Conservation (phyloP, 1,140 invertebrate species). For the Drosophila simulans region DNA sequence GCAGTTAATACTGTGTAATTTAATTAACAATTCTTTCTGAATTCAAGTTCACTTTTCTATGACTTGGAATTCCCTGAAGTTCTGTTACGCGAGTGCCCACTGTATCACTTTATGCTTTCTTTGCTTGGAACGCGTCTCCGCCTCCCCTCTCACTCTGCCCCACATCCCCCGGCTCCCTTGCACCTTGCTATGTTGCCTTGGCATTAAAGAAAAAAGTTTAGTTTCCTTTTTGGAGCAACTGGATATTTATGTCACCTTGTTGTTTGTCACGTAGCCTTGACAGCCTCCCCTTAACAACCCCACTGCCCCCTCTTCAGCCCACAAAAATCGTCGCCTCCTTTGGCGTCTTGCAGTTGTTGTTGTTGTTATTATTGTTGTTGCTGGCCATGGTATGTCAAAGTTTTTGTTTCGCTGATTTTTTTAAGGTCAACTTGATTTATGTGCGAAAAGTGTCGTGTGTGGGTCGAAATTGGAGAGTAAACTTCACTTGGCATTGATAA, state of each 20-base stretch:
- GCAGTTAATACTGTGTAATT: no score
- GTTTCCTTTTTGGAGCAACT: constrained; percentile 75
- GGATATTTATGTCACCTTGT: constrained; percentile 81
- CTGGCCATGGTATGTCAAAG: constrained; percentile 64
- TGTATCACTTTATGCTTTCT: constrained; percentile 38
- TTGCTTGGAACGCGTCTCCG: constrained; percentile 38
- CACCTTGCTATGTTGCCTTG: constrained; percentile 47
- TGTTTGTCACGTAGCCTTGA: constrained; percentile 64
- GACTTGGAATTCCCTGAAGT: no score
- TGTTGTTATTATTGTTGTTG: constrained; percentile 9
- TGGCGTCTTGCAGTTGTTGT: constrained; percentile 8
- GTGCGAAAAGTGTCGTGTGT: constrained; percentile 59
- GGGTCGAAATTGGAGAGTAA: constrained; percentile 27
- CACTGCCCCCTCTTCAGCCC: not conserved
- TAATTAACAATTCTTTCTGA: no score
- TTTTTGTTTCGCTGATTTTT: constrained; percentile 42
- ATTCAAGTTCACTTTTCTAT: not conserved
- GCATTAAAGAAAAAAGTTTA: constrained; percentile 45
- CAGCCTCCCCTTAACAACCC: constrained; percentile 17
- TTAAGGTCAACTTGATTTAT: constrained; percentile 80
- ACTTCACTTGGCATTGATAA: constrained; percentile 59
- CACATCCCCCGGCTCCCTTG: not conserved
- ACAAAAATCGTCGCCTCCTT: constrained; percentile 19
- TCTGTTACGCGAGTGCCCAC: not conserved
- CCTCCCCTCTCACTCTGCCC: constrained; percentile 4